Base-by-base conservation (phyloP, 2,797 vertebrate genomes). In the Chaetodon trifasciatus region DNA sequence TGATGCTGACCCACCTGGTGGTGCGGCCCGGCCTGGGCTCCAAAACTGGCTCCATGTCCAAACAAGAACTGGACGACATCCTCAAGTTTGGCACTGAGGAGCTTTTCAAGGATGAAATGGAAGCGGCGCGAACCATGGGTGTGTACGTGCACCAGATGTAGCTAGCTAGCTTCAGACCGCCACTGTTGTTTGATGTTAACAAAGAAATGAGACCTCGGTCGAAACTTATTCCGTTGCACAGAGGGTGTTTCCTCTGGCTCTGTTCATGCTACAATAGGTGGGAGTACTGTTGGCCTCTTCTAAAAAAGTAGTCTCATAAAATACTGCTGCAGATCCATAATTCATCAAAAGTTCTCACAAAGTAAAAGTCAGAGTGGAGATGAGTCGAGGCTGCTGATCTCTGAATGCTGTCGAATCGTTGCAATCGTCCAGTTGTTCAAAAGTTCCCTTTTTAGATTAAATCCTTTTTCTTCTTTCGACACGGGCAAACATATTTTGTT, bases 1-100 rank as follows among this genome's bases (percentile, higher is more conserved):
- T 99, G 98, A 99, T 99, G 98, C 93, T 99, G 79, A 99, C 98
- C 0, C 98, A 99, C 87, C 93, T 99, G 65, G 98, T 99, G 63
- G 98, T 99, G 21, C 96, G 98, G 12, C 98, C 98, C 0, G 98
- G 98, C 58, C 95, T 99, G 0, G 98, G 98, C 87, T 99, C 98
- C 83, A 99, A 99, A 94, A 98, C 98, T 0, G 98, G 98, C 32
- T 99, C 98, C 88, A 99, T 99, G 98, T 97, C 97, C 85, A 99
- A 99, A 90, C 98, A 99, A 79, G 98, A 99, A 89, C 93, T 99
- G 86, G 98, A 99, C 0, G 98, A 99, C 92, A 99, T 99, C 91
- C 97, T 99, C 53, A 99, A 99, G 93, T 99, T 99, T 0, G 98
- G 98, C 83, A 99, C 98, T 0, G 98, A 99, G 80, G 98, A 99